Evolutionary conservation across 2,113 vertebrate genomes (phyloP), one percentile per base, ranked within the genome.

Genomic region (Siphamia tubifer): DNA sequence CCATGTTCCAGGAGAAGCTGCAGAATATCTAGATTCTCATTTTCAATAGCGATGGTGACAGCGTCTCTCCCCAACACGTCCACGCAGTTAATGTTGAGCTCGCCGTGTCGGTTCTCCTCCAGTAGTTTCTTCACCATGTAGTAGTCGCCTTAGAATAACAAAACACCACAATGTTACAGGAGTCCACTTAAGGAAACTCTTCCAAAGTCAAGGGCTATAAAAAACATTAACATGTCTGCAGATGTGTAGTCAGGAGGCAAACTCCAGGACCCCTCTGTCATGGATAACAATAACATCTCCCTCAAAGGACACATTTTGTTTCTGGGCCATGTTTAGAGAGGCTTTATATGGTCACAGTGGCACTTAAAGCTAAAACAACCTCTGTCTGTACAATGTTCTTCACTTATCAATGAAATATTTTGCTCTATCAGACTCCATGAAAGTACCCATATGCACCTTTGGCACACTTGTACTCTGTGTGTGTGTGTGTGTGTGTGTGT

Each of bases 81-180:
- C 60, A 98, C 93, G 40, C 95, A 97, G 93, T 98, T 98, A 85
- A 99, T 92, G 90, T 99, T 99, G 90, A 99, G 94, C 86, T 98
- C 95, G 5, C 95, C 96, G 47, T 93, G 93, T 7, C 77, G 74
- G 88, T 98, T 98, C 81, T 98, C 96, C 77, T 98, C 97, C 19
- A 99, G 90, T 36, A 99, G 95, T 53, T 96, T 99, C 93, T 98
- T 99, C 92, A 99, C 98, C 98, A 99, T 99, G 86, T 99, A 99
- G 91, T 96, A 99, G 87, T 99, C 98, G 88, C 98, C 98, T 99
- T 77, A 20, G 31, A 23, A 40, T 27, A 36, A 55, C 39, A 68
- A 20, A 42, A 21, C n/a, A n/a, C 2, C 19, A 25, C 17, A n/a
- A 13, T 2, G 4, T 13, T 8, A 19, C 12, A 13, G 32, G 3